phyloP scores from a whole-genome alignment of 2,113 vertebrate genomes.

The Psophia crepitans region DNA sequence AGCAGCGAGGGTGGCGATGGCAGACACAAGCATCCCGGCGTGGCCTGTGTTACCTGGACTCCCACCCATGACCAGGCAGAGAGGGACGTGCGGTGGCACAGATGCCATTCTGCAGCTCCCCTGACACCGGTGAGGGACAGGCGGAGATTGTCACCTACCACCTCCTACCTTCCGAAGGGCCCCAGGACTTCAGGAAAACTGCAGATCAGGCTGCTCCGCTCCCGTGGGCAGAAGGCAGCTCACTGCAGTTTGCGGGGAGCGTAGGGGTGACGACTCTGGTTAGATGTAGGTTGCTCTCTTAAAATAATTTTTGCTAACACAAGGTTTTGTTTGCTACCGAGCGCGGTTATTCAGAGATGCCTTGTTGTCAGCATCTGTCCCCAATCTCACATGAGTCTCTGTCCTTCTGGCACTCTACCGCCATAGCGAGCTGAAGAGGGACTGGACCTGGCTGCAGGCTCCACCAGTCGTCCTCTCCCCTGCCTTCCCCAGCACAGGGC shows the following conservation, averaged over 20 bases:
- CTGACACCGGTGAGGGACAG: not conserved
- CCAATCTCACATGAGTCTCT: not conserved
- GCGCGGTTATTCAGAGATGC: not conserved
- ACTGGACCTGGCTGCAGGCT: not conserved
- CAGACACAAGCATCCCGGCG: fast-evolving
- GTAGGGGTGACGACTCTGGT: not conserved
- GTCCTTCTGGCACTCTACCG: not conserved
- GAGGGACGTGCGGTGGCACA: not conserved
- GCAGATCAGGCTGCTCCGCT: not conserved
- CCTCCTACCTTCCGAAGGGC: not conserved
- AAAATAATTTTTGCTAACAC: not conserved
- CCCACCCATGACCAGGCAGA: fast-evolving
- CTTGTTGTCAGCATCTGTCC: not conserved
- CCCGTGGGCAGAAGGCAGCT: not conserved
- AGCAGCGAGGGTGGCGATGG: fast-evolving
- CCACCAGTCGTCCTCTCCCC: not conserved
- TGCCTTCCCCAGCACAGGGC: not conserved
- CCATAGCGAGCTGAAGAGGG: not conserved
- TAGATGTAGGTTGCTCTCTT: not conserved
- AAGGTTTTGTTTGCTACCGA: not conserved
- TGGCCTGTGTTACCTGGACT: not conserved
- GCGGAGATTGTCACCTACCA: fast-evolving
- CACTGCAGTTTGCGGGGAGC: fast-evolving
- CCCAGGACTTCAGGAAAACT: not conserved
- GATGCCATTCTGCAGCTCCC: not conserved